Base-by-base conservation (phyloP, 1,140 invertebrate genomes). In the Lepidotrigona ventralis region DNA sequence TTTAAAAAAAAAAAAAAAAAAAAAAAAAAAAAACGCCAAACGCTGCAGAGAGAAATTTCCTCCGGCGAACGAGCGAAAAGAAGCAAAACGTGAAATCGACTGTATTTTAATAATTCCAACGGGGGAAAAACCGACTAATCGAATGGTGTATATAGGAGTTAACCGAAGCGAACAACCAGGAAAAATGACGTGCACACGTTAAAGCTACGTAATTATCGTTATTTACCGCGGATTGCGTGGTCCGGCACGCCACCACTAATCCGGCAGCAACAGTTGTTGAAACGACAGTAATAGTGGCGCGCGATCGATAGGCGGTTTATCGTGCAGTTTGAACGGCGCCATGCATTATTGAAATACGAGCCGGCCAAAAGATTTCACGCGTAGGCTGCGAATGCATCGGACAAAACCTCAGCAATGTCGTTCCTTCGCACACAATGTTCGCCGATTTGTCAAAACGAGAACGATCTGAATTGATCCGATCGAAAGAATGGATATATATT, bases 181-280 rank as follows among this genome's bases (percentile, higher is more conserved):
- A 71, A 79, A 71, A 71, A 70, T 71, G 53, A 71, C 68, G 54
- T 56, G 58, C 51, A 33, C n/a, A 23, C 23, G 78, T 39, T 33
- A 39, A 60, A 72, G 54, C 33, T 23, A 58, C 54, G 79, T 64
- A 81, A 81, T 81, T 81, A 81, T 81, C 79, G 79, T 81, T 64
- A 74, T 81, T 81, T 81, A 81, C 58, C 56, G 71, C 46, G 56
- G 79, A 74, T 64, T 56, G 69, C 69, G 79, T 29, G 54, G 69
- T 12, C 54, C 46, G 58, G 70, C 79, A 39, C 51, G 79, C 70
- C 46, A 53, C 70, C 79, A 26, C 79, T 81, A 81, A 81, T 81
- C 79, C 70, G 60, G 79, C 79, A 81, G 79, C 79, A 81, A 81
- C 79, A 81, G 79, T 81, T 81, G 79, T 81, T 81, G 79, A 81